Evolutionary conservation across 2,797 vertebrate genomes (phyloP), one percentile per base, ranked within the genome.

Genomic region (Scolopax rusticola): DNA sequence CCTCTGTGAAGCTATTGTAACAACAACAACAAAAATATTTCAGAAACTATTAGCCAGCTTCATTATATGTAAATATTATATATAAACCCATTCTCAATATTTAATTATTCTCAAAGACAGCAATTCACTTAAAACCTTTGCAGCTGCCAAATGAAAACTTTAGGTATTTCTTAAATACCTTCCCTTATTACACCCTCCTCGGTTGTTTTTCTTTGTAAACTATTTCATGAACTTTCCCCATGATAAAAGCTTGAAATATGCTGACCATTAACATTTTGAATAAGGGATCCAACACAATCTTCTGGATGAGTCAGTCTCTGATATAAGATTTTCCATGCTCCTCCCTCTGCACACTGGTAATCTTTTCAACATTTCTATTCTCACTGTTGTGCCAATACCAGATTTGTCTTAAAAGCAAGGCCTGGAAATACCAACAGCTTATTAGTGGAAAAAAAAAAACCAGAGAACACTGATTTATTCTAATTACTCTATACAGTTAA

Each of bases 261-360:
- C 82, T 86, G 87, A 90, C 47, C 32, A 56, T 57, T 38, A 50
- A 11, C 45, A 48, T 76, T 91, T 24, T 27, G 69, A 61, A 33
- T 51, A 73, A 88, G 61, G 76, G 63, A 64, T 27, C 85, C 83
- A 88, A 18, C 33, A 57, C 15, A 87, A 84, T 88, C 73, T 59
- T 59, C 65, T 65, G 63, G 47, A 64, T 95, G 94, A 96, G 80
- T 93, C 89, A 95, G 83, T 69, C 73, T 76, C 43, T 76, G 69
- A 79, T 41, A 92, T 4, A 89, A 83, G 83, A 76, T 81, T 93
- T 86, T 84, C 70, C 92, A 38, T 1, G 60, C 60, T 91, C 86
- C 93, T 96, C 95, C 93, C 85, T 88, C 74, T 64, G 70, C 67
- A 13, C 9, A 11, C 70, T 92, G 87, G 60, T 85, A 78, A 64